Base-by-base conservation (phyloP, 2,888 invertebrate species). In the Clepsis dumicolana region DNA sequence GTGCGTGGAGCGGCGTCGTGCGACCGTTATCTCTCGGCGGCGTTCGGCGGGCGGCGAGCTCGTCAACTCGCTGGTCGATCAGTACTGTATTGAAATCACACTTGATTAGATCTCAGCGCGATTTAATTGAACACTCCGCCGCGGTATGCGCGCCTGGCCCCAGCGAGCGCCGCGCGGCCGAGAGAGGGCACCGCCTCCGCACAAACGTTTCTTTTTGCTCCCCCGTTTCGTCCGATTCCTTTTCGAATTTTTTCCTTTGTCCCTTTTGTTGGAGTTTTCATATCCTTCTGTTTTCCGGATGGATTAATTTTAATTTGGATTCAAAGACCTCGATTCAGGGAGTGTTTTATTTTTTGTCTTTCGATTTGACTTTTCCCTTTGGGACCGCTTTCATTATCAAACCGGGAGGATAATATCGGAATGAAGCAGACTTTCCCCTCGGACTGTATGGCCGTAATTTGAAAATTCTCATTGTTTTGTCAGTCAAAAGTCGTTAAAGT, bases 261-360 rank as follows among this genome's bases (percentile, higher is more conserved):
- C 79, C 80, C 82, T 84, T 88, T 87, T 88, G 86, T 90, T 82
- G 77, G 78, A 88, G 77, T 87, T 89, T 90, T 90, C 88, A 89
- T 90, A 89, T 89, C 85, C 85, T 87, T 85, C 86, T 87, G 86
- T 88, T 88, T 89, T 90, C 84, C 87, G 85, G 85, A 73, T 89
- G 88, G 85, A 87, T 90, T 89, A 87, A 87, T 90, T 90, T 90
- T 87, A 89, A 91, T 91, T 89, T 86, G 73, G 80, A 85, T 85
- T 84, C 85, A 84, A 85, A 84, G 84, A 80, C 77, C 68, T 64
- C 64, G 64, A 64, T 68, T 59, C 64, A 64, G 64, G 21, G 59
- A 63, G 68, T 64, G 63, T 64, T 68, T 68, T 63, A 68, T 63
- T 63, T 62, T 67, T 64, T 64, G 59, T 44, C 57, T 79, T 77